Conservation (phyloP, 2,888 invertebrate genomes). For the Apodemia mormo region DNA sequence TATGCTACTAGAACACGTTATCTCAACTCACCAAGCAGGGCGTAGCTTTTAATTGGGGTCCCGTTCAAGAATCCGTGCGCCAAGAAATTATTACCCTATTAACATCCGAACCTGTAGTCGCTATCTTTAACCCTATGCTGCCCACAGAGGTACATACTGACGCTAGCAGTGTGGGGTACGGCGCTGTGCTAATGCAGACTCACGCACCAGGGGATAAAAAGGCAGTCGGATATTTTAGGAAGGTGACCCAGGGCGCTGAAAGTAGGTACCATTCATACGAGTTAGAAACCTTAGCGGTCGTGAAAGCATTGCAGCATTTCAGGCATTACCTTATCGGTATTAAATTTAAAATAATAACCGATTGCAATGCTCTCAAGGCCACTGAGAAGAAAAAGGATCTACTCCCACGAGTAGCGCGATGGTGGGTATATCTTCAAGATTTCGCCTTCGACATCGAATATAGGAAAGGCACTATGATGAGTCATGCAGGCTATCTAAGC, state of each 20-base stretch:
- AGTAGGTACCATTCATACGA: conserved; percentile 38
- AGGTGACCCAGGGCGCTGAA: conserved; percentile 35
- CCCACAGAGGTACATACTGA: conserved; percentile 15
- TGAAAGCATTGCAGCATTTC: conserved; percentile 36
- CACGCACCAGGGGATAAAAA: conserved; percentile 20
- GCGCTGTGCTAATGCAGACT: conserved; percentile 5
- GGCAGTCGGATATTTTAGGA: conserved; percentile 30
- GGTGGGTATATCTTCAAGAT: conserved; percentile 46
- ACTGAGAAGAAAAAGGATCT: conserved; percentile 44
- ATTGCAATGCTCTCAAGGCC: conserved; percentile 30
- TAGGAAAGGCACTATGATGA: conserved; percentile 37
- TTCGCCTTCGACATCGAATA: conserved; percentile 35
- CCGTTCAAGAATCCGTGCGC: conserved; percentile 1
- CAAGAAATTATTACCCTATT: conserved; percentile 6
- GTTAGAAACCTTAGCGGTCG: conserved; percentile 36
- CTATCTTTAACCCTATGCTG: not conserved
- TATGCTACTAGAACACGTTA: conserved; percentile 24
- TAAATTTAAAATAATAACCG: conserved; percentile 17
- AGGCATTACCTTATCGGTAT: conserved; percentile 33
- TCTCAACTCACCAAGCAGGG: not conserved
- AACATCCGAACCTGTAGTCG: conserved; percentile 13
- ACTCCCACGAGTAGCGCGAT: conserved; percentile 43
- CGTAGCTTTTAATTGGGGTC: not conserved
- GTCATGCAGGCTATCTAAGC: conserved; percentile 44
- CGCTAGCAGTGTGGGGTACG: conserved; percentile 8